A percentile compares a stretch with the other conserved stretches of the same genome.
phyloP scores from a whole-genome alignment of 1,140 invertebrate genomes.

The Grapholita molesta region DNA sequence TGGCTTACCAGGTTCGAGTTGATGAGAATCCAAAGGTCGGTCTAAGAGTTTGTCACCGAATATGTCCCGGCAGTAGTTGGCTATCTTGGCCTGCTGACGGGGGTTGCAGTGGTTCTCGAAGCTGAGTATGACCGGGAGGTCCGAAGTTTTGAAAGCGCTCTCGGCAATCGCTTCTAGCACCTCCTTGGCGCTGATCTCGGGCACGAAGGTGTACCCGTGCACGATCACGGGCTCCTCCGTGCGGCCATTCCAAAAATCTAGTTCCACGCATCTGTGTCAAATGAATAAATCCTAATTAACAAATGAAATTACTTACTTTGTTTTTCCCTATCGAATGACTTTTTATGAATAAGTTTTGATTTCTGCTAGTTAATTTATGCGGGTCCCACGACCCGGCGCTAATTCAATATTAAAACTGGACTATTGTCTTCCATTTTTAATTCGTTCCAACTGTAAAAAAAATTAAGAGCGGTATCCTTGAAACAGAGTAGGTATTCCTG shows the following conservation, averaged over 20 bases:
- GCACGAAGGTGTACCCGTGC: slow-evolving; percentile 98
- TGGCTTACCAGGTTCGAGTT: slow-evolving; percentile 81
- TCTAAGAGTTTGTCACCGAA: slow-evolving; percentile 98
- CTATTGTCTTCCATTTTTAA: slow-evolving; percentile 9
- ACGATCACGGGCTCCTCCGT: slow-evolving; percentile 97
- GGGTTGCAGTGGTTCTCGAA: slow-evolving; percentile 99
- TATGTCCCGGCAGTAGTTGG: slow-evolving; percentile 95
- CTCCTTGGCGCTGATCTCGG: slow-evolving; percentile 96
- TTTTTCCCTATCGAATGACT: background rate
- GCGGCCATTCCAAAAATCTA: slow-evolving; percentile 98
- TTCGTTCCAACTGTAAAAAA: background rate
- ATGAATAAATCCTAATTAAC: background rate
- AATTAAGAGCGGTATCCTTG: background rate
- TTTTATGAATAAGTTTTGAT: slow-evolving; percentile 6
- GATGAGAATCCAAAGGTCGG: slow-evolving; percentile 90
- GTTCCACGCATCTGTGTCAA: slow-evolving; percentile 89
- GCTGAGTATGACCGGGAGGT: slow-evolving; percentile 95
- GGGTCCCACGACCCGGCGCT: slow-evolving; percentile 8
- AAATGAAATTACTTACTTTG: background rate
- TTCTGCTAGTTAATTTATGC: slow-evolving; percentile 5
- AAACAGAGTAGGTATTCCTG: background rate
- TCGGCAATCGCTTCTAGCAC: slow-evolving; percentile 98
- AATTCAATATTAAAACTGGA: slow-evolving; percentile 13
- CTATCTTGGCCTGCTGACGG: slow-evolving; percentile 97
- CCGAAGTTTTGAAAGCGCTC: slow-evolving; percentile 98